Evolutionary conservation across 2,888 invertebrate genomes (phyloP), one percentile per base, ranked within the genome.

Genomic region (Hylaea fasciaria): DNA sequence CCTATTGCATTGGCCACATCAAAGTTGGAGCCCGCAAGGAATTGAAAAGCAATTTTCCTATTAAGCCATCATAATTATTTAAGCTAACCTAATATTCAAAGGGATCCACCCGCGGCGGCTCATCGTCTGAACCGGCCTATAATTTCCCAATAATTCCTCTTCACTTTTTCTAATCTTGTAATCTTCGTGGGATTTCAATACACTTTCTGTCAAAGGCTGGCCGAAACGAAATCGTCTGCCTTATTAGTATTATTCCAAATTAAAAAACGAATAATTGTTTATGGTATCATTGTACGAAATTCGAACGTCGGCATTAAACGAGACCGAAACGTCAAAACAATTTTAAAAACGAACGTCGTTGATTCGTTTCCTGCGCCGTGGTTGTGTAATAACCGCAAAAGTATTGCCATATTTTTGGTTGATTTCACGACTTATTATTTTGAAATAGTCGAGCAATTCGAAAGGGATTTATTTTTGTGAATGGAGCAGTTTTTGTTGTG

Each of bases 111-210:
- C 68, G 72, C 68, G 70, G 74, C 81, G 80, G 78, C 80, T 73
- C 70, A 72, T 71, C 78, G 68, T 76, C 73, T 71, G 69, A 80
- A 75, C 74, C 80, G 80, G 78, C 81, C 81, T 85, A 83, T 87
- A 88, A 89, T 89, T 87, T 85, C 79, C 86, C 85, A 83, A 85
- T 89, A 87, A 87, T 85, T 80, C 88, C 87, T 89, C 88, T 87
- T 82, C 78, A 87, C 77, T 83, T 87, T 87, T 89, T 85, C 74
- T 78, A 80, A 85, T 80, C 78, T 72, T 70, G 62, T 85, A 87
- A 91, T 89, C 89, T 81, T 72, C 87, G 91, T 91, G 91, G 79
- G 91, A 91, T 85, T 84, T 86, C 85, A 86, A 89, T 86, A 81
- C 75, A 74, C 77, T 89, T 87, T 88, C 87, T 87, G 84, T 82